Evolutionary conservation across 2,888 invertebrate species (phyloP), one percentile per base, ranked within the genome.

Genomic region (Meganola albula): DNA sequence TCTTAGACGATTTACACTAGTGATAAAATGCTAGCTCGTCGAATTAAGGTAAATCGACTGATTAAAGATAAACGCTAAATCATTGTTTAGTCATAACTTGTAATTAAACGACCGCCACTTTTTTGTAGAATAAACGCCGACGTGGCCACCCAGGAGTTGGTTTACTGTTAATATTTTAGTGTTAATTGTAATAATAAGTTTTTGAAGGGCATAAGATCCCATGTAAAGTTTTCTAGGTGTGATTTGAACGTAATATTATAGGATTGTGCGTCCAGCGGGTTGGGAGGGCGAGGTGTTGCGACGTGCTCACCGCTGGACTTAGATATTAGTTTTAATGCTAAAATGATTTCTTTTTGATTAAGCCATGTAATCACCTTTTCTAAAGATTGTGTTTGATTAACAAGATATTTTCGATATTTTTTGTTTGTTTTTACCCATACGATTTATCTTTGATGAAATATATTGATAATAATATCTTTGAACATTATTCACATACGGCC

Each of bases 331-430:
- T 37, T 34, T 53, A 55, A 48, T 40, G 29, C 39, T 61, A 58
- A 56, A 58, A 63, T 54, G 56, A 53, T 50, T 63, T 51, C 40
- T 52, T 44, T 57, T 56, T 61, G 43, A 53, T 44, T 71, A 65
- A 70, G 65, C 52, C 53, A 65, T 66, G 58, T 70, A 68, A 62
- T 69, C 62, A 61, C 51, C 46, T 63, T 73, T 69, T 56, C 60
- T 66, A 66, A 63, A 44, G 47, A 58, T 56, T 63, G 66, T 69
- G 61, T 70, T 67, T n/a, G n/a, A n/a, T n/a, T 66, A 69, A 68
- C 65, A 72, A 66, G 48, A 37, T 70, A 71, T 69, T 69, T 70
- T 64, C 39, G 44, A 68, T 58, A 48, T 31, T n/a, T 42, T 44
- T 40, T 38, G 47, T 36, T 44, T 46, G n/a, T n/a, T n/a, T n/a